Evolutionary conservation across 35 echinoderm and acorn worm species (phyloP), one percentile per base, ranked within the genome.

Genomic region (Strongylocentrotus purpuratus): DNA sequence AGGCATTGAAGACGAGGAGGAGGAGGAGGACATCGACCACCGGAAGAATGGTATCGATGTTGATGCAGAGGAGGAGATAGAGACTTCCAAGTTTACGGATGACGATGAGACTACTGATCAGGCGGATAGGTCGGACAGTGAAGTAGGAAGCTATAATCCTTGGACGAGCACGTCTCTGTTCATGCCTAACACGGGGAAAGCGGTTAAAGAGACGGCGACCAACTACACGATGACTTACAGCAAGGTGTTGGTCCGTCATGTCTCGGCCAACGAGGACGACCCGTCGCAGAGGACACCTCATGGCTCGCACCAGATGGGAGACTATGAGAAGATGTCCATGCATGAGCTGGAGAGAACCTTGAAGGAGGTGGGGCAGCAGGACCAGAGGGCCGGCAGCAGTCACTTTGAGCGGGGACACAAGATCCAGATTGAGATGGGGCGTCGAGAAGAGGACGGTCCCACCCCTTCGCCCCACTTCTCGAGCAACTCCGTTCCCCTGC

Each of bases 151-250:
- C 94, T 96, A 95, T 58, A 94, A 95, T 45, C 96, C 96, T 46
- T 94, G 94, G 94, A 95, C 94, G 1, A 94, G 94, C 33, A 90
- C 94, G 11, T 85, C 86, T 46, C 70, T 94, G 32, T 91, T 95
- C 45, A 15, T 91, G 88, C 33, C 87, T 13, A 93, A 93, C 91
- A 93, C 91, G 0, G 91, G 91, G 25, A 93, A 58, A 32, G 91
- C 95, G 25, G 94, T 95, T 32, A 96, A 95, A 88, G 94, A 95
- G 88, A 91, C 61, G 33, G 93, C 95, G 14, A 95, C 97, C 0
- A 98, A 98, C 33, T 98, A 98, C 86, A 98, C 97, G 5, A 98
- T 96, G 94, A 96, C 95, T 5, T 95, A 95, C 59, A 96, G 96
- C 91, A 98, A 98, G 94, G 96, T 95, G 18, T 94, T 94, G 92